Conservation (phyloP, 2,797 vertebrate species). For the Paguma larvata region DNA sequence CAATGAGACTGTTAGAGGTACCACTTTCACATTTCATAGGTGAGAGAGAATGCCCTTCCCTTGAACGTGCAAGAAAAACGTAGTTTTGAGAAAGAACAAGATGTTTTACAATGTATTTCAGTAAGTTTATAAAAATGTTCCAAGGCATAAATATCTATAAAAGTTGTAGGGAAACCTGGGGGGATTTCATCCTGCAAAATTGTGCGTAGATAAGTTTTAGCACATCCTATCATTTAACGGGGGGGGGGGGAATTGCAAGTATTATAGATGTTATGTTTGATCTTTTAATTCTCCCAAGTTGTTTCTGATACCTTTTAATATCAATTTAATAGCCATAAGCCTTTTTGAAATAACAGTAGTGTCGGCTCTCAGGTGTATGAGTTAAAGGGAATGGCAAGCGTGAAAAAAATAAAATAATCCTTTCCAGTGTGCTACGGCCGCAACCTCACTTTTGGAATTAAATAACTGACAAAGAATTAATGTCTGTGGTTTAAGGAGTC, state of each 20-base stretch:
- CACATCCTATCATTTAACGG: slow-evolving; percentile 57
- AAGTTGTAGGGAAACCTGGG: slow-evolving; percentile 75
- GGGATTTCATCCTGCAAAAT: slow-evolving; percentile 75
- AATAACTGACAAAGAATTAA: neutral
- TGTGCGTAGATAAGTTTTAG: slow-evolving; percentile 71
- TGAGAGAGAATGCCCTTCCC: slow-evolving; percentile 82
- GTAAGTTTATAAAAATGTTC: slow-evolving; percentile 83
- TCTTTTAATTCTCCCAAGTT: slow-evolving; percentile 66
- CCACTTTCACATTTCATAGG: slow-evolving; percentile 78
- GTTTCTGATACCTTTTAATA: slow-evolving; percentile 51
- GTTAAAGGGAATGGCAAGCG: neutral
- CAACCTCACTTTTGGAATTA: neutral
- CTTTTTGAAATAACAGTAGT: slow-evolving; percentile 57
- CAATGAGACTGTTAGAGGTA: slow-evolving; percentile 80
- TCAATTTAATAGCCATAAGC: slow-evolving; percentile 26
- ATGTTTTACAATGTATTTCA: slow-evolving; percentile 81
- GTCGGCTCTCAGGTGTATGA: neutral
- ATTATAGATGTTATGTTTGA: slow-evolving; percentile 54
- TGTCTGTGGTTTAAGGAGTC: neutral
- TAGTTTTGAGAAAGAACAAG: slow-evolving; percentile 80
- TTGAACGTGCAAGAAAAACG: slow-evolving; percentile 84
- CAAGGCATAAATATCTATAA: slow-evolving; percentile 78
- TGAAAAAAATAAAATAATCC: slow-evolving; percentile 44
- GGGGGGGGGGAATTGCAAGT: slow-evolving; percentile 57
- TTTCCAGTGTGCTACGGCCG: neutral